Evolutionary conservation across 2,113 vertebrate genomes (phyloP), one percentile per base, ranked within the genome.

Genomic region (Argyrosomus japonicus): DNA sequence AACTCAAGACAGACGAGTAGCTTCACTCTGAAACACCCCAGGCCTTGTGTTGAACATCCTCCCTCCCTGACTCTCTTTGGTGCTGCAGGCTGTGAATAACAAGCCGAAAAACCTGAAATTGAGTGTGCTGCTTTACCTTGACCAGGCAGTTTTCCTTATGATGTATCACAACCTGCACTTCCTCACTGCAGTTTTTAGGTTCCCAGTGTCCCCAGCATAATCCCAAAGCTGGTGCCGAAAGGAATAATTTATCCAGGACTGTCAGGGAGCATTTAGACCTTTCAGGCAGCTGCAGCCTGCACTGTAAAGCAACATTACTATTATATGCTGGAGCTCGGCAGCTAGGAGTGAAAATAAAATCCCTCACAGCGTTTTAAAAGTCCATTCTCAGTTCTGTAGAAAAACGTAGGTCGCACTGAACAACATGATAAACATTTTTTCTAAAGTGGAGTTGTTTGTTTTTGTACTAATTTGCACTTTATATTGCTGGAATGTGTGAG

Each of bases 31-130:
- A 73, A 81, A 81, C 77, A 80, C 77, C 75, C 23, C 27, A 6
- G 78, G 78, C 78, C 27, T 68, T 32, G 51, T 86, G 81, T 72
- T 53, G 54, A 81, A 62, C 79, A 78, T 68, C 76, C 25, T 68
- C 68, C 61, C 69, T 78, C 58, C 74, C 82, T 19, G 63, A 69
- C 68, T 74, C 62, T 80, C 77, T 74, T 53, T 82, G 14, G n/a
- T 73, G 62, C 83, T 69, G 67, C 68, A 57, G 62, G 72, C 47
- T 84, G 65, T 63, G 71, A 90, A 88, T 78, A 90, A 82, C 83
- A 85, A 78, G 68, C 60, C 74, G 32, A 40, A 74, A 73, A 83
- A 76, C 56, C 63, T 68, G 53, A 60, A 85, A 79, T 70, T 76
- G 73, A 78, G 74, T 45, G 25, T 0, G 9, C 57, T 51, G n/a